phyloP scores from a whole-genome alignment of 2,888 invertebrate species.

The Zygothrica quintamaculata region DNA sequence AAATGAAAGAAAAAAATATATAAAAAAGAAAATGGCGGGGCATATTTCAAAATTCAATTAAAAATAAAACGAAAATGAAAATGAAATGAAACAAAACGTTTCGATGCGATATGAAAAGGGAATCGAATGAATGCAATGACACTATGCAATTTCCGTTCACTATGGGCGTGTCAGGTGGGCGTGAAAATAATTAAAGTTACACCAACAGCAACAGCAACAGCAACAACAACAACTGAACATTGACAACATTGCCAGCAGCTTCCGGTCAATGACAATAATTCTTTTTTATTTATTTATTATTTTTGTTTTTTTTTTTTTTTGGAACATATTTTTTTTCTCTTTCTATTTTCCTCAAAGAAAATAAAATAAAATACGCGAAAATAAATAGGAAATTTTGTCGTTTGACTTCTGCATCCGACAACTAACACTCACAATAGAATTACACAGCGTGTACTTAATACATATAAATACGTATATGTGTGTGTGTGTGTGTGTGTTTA shows the following conservation, averaged over 20 bases:
- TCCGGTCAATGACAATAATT: conserved; percentile 43
- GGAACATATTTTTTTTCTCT: conserved; percentile 19
- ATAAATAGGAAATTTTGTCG: conserved; percentile 11
- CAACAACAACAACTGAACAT: conserved; percentile 8
- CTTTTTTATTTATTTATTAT: not conserved
- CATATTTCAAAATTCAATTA: conserved; percentile 80
- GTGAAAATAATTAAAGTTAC: conserved; percentile 72
- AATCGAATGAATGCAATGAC: conserved; percentile 49
- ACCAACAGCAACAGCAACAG: no score
- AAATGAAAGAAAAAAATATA: conserved; percentile 13
- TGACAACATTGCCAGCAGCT: conserved; percentile 43
- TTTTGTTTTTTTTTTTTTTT: not conserved
- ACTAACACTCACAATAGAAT: conserved; percentile 55
- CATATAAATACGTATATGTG: conserved; percentile 20
- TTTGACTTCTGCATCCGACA: conserved; percentile 50
- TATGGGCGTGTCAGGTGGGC: conserved; percentile 73
- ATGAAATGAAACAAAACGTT: conserved; percentile 21
- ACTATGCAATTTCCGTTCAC: conserved; percentile 73
- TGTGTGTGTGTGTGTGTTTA: conserved; percentile 6
- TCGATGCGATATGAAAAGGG: conserved; percentile 3
- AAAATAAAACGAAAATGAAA: conserved; percentile 72
- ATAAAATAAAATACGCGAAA: not conserved
- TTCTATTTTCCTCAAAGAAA: conserved; percentile 10
- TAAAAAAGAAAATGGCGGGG: conserved; percentile 43
- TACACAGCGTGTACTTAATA: conserved; percentile 35